Conservation (phyloP, 2,888 invertebrate species). For the Platycnemis pennipes region DNA sequence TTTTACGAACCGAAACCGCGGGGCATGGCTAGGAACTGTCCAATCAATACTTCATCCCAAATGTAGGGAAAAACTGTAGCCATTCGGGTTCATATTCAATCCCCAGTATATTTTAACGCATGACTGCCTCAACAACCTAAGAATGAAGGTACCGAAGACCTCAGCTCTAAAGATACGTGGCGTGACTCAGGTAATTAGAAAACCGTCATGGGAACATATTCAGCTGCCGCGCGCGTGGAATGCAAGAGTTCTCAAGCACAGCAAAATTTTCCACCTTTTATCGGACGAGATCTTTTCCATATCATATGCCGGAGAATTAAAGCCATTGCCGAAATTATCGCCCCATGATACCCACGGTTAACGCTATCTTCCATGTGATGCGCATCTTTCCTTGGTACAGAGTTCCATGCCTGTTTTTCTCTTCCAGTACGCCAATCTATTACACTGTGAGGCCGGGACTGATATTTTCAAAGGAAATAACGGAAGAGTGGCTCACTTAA, state of each 20-base stretch:
- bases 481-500: too few species aligned
- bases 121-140: background rate
- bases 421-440: background rate
- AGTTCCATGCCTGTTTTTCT: background rate
- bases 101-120: background rate
- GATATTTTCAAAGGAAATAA: background rate
- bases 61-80: background rate
- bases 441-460: background rate
- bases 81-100: background rate
- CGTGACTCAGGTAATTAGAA: constrained; percentile 56
- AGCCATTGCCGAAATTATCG: background rate
- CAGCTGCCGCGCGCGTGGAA: constrained; percentile 28
- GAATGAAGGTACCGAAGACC: background rate
- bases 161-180: constrained; percentile 23
- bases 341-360: background rate
- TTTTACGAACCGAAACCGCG: background rate
- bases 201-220: constrained; percentile 46
- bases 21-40: background rate
- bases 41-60: background rate
- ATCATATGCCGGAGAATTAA: background rate
- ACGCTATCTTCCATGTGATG: background rate
- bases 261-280: background rate
- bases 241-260: background rate
- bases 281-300: background rate
- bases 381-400: background rate